phyloP scores from a whole-genome alignment of 2,888 invertebrate species.

The Himalopsyche anomala region DNA sequence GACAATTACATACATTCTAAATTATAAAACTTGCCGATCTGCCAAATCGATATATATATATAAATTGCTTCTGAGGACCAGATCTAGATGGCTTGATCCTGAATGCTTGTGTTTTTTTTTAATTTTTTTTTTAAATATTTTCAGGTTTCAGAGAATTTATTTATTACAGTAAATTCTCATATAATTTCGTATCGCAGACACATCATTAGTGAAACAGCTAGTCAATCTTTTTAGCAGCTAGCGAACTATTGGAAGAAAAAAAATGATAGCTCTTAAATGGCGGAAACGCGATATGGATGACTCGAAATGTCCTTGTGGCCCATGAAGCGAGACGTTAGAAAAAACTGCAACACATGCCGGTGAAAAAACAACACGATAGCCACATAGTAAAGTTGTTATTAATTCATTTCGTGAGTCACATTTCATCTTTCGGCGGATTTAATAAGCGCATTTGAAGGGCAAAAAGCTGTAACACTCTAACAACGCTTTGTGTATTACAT shows the following conservation, averaged over 20 bases:
- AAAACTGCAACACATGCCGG: constrained; percentile 43
- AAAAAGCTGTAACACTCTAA: constrained; percentile 11
- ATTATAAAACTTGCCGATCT: too few relatives aligned
- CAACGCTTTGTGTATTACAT: constrained; percentile 30
- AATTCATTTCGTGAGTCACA: constrained; percentile 30
- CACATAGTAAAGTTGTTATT: constrained; percentile 20
- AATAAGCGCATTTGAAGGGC: constrained; percentile 33
- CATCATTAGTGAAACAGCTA: background rate
- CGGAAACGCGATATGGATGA: constrained; percentile 44
- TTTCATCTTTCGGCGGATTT: constrained; percentile 25
- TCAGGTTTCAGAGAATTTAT: too few relatives aligned
- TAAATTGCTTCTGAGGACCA: too few relatives aligned
- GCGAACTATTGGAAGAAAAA: background rate
- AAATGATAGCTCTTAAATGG: constrained; percentile 29
- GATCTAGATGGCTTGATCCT: too few relatives aligned
- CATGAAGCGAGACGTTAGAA: constrained; percentile 38
- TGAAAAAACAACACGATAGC: constrained; percentile 24
- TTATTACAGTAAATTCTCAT: too few relatives aligned
- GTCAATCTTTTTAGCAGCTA: background rate
- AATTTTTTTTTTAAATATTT: too few relatives aligned
- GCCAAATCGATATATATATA: too few relatives aligned
- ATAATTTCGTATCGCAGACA: background rate
- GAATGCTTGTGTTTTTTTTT: too few relatives aligned
- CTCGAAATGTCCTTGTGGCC: constrained; percentile 40
- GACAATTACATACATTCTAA: too few relatives aligned